Base-by-base conservation (phyloP, 1,140 invertebrate genomes). In the Sarcophaga bullata region DNA sequence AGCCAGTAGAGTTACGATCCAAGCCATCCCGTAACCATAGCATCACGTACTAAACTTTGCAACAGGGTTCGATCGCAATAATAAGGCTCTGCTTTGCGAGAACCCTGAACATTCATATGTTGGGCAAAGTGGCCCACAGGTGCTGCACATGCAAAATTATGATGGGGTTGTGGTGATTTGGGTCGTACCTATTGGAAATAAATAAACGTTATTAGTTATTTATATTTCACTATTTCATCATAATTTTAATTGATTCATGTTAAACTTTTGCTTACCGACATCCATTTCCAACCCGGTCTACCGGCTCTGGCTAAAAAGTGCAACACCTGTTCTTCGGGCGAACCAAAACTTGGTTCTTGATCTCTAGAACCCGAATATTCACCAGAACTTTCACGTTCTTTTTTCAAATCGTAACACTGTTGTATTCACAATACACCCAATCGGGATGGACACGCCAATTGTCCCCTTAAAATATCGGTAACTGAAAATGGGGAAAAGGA, bases 381-480 rank as follows among this genome's bases (percentile, higher is more conserved):
- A 17, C 87, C 89, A 37, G 89, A 90, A 75, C 86, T 90, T 83
- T 90, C 89, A 75, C 89, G 85, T 75, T 90, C 89, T 83, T 89
- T 90, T 68, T 89, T 88, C 82, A 90, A 80, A 85, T 90, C 89
- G 75, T 89, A 0, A 90, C 85, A 80, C 88, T 90, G 85, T 95
- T 96, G 91, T 97, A 97, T 89, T 97, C 95, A 89, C 96, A 97
- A 89, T 97, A 97, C 54, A 96, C 95, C 96, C 97, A 98, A 89
- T 98, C 95, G 15, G 97, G 97, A 91, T 98, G 96, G 78, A 98
- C 94, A 91, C 95, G 95, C 97, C 97, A 98, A 87, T 96, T 96
- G 80, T 93, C 93, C 95, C 95, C 89, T 95, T 95, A 86, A 97
- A 97, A 90, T 95, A 96, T 96, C 95, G 48, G 95, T 95, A 84